Evolutionary conservation across 2,113 vertebrate species (phyloP).

Genomic region (Oceanites oceanicus): DNA sequence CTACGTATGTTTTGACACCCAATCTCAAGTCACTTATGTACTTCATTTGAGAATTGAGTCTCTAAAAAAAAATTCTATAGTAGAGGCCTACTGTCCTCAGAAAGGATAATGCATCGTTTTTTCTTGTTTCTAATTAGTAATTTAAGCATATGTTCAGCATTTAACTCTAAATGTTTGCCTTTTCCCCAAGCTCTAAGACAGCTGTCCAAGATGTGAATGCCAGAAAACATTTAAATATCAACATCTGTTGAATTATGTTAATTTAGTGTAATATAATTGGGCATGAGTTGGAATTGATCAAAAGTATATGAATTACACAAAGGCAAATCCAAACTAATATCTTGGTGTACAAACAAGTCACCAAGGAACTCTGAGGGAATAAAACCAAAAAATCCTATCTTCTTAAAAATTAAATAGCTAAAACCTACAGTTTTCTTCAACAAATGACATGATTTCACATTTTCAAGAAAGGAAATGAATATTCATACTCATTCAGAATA

Average conservation of each 20-base stretch:
- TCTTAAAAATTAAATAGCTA: conserved; percentile 15
- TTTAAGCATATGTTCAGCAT: conserved; percentile 89
- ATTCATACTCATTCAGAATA: background rate
- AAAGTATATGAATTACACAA: conserved; percentile 77
- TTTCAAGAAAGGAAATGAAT: background rate
- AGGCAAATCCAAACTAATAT: conserved; percentile 73
- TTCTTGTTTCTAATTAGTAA: conserved; percentile 85
- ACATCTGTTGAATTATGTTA: conserved; percentile 89
- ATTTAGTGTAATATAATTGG: conserved; percentile 86
- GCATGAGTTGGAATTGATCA: conserved; percentile 81
- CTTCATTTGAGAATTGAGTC: conserved; percentile 51
- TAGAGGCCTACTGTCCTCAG: conserved; percentile 73
- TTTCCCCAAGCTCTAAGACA: conserved; percentile 86
- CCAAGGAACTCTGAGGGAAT: conserved; percentile 23
- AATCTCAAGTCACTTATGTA: conserved; percentile 15
- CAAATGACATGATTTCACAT: background rate
- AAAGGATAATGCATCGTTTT: conserved; percentile 81
- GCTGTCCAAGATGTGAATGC: conserved; percentile 84
- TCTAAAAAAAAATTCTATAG: conserved; percentile 20
- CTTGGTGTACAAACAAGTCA: conserved; percentile 65
- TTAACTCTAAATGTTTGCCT: conserved; percentile 87
- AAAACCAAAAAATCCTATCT: background rate
- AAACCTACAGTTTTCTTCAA: background rate
- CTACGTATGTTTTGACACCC: background rate
- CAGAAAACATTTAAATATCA: conserved; percentile 88